Conservation (phyloP, 2,888 invertebrate species). For the Drosophila seclusa region DNA sequence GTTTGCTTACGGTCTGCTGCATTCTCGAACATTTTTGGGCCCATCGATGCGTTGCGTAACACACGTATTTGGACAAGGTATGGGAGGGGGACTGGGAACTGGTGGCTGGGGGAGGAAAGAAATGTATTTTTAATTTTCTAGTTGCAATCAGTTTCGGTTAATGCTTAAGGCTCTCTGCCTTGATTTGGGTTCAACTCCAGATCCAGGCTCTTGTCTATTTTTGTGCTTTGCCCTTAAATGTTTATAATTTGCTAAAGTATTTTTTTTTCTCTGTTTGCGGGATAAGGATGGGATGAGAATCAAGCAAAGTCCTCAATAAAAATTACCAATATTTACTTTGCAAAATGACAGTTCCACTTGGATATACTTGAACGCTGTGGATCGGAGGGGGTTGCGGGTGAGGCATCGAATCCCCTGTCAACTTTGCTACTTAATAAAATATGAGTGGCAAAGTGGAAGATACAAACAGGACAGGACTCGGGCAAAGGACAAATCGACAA, state of each 20-base stretch:
- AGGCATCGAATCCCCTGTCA: conserved; percentile 77
- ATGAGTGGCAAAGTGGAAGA: conserved; percentile 75
- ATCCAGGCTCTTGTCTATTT: conserved; percentile 8
- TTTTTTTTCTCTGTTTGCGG: conserved; percentile 35
- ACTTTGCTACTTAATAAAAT: conserved; percentile 80
- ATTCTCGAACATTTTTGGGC: conserved; percentile 54
- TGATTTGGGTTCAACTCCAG: conserved; percentile 63
- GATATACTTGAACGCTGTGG: conserved; percentile 7
- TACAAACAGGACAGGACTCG: conserved; percentile 45
- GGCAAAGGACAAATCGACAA: conserved; percentile 19
- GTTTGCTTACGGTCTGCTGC: conserved; percentile 81
- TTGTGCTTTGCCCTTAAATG: conserved; percentile 49
- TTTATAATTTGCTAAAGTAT: conserved; percentile 64
- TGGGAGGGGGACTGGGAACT: too few relatives aligned
- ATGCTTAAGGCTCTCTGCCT: conserved; percentile 38
- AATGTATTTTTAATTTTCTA: conserved; percentile 62
- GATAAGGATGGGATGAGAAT: conserved; percentile 53
- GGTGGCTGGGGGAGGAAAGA: not conserved
- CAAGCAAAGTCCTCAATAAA: conserved; percentile 78
- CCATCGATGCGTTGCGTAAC: conserved; percentile 35
- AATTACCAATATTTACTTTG: conserved; percentile 81
- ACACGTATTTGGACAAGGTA: not conserved
- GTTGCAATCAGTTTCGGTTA: conserved; percentile 65
- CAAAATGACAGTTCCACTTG: conserved; percentile 73
- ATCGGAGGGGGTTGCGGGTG: not conserved